These are phyloP conservation scores for Copidosoma aretas DNA, from an alignment of 2,888 invertebrate species.

Conservation along the genomic window DNA sequence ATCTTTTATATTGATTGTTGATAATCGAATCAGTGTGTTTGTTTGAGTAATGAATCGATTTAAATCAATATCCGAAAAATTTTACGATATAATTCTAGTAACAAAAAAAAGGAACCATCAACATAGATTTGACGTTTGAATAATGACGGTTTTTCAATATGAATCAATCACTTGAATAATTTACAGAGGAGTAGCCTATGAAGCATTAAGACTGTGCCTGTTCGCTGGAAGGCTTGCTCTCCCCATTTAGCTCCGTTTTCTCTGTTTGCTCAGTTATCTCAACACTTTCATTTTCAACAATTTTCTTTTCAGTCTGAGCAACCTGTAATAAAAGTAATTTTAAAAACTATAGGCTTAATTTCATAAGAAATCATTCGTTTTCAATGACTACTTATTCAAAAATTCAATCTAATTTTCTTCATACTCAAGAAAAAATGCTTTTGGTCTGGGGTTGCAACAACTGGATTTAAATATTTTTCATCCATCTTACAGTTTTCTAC, in stretches of 20 bases:
- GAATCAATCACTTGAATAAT: constrained; percentile 36
- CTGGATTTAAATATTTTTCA: constrained; percentile 31
- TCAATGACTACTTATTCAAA: constrained; percentile 19
- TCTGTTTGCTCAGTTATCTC: constrained; percentile 60
- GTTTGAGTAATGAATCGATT: no score
- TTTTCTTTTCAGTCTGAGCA: constrained; percentile 54
- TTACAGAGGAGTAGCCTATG: constrained; percentile 58
- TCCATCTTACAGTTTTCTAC: constrained; percentile 26
- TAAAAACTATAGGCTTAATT: constrained; percentile 45
- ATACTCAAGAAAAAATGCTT: constrained; percentile 31
- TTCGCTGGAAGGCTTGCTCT: constrained; percentile 61
- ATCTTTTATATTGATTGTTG: no score
- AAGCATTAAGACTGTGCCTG: constrained; percentile 62
- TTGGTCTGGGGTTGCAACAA: constrained; percentile 33
- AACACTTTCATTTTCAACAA: constrained; percentile 59
- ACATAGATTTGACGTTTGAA: constrained; percentile 26
- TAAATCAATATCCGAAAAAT: background rate
- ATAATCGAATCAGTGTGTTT: no score
- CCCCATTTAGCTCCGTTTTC: constrained; percentile 58
- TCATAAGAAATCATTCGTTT: constrained; percentile 17
- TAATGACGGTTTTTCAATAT: constrained; percentile 34
- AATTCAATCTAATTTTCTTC: constrained; percentile 20
- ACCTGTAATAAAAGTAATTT: constrained; percentile 61
- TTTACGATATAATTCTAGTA: constrained; percentile 22
- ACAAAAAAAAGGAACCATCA: constrained; percentile 22